A percentile compares a stretch with the other conserved stretches of the same genome.
phyloP scores from a whole-genome alignment of 2,797 vertebrate genomes.

The Eremophila alpestris region DNA sequence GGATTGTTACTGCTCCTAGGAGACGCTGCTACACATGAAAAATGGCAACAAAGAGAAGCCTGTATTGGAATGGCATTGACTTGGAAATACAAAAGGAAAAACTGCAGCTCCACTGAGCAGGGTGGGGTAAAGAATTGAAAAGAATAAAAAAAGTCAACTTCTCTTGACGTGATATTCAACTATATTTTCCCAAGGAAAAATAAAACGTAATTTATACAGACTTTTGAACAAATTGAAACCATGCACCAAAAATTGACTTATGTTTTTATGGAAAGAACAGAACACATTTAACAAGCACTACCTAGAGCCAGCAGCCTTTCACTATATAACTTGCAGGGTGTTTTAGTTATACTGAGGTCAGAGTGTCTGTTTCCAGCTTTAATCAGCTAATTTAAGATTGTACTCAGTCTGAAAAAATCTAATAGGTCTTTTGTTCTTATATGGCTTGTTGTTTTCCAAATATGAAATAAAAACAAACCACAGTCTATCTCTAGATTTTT shows the following conservation, averaged over 20 bases:
- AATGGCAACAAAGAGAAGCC: conserved; percentile 27
- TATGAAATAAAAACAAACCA: neutral
- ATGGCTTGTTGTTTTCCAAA: neutral
- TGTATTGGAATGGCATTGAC: conserved; percentile 40
- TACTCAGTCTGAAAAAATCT: neutral
- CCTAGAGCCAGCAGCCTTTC: conserved; percentile 38
- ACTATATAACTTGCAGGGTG: conserved; percentile 23
- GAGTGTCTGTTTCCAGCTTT: conserved; percentile 39
- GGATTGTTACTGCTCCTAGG: conserved; percentile 5
- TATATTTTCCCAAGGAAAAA: conserved; percentile 60
- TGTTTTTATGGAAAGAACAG: conserved; percentile 66
- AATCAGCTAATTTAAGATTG: conserved; percentile 25
- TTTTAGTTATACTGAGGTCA: conserved; percentile 59
- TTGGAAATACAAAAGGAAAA: conserved; percentile 70
- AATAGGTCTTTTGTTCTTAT: neutral
- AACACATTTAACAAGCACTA: conserved; percentile 48
- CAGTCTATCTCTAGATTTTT: neutral
- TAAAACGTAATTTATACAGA: conserved; percentile 58
- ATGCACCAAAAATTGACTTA: conserved; percentile 57
- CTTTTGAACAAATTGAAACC: conserved; percentile 68
- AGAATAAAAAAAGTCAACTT: conserved; percentile 10
- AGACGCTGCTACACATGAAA: neutral
- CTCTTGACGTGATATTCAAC: conserved; percentile 46
- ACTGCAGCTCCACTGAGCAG: conserved; percentile 14
- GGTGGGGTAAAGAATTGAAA: conserved; percentile 46